Base-by-base conservation (phyloP, 2,113 vertebrate species). In the Otis tarda region DNA sequence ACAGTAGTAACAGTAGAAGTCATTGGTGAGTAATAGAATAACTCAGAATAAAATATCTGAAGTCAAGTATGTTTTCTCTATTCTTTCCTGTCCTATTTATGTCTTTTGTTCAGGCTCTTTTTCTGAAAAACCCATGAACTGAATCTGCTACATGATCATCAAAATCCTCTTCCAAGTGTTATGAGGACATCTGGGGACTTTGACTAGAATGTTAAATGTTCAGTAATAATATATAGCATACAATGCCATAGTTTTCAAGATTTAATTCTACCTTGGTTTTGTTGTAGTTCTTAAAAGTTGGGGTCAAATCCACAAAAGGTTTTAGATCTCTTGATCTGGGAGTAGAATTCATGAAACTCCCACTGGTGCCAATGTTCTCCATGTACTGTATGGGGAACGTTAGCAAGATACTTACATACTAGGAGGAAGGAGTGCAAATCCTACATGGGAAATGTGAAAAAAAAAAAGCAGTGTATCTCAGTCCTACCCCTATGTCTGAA, bases 1-100 rank as follows among this genome's bases (percentile, higher is more conserved):
- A 98, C 98, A 49, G 68, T 96, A 70, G 92, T 98, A 47, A 89
- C 91, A 3, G 95, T 98, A 79, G 94, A 53, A 84, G 95, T 98
- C 43, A 95, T 90, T 9, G 76, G 98, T 98, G 92, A 98, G 98
- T 97, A 41, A 65, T 35, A 37, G 2, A 53, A 59, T 19, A 75
- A 47, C 68, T 71, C 39, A 70, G 39, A 69, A 53, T 65, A 79
- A 90, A 93, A 47, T 15, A 53, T 12, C 15, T 78, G 22, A 84
- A 73, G 14, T 41, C 35, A 79, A 69, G 7, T 24, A 75, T n/a
- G 6, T 35, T 91, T 95, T 84, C n/a, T 67, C 27, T 82, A 5
- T 68, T 33, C 27, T 69, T 52, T 65, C 67, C 37, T 65, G 41
- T 10, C 4, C 17, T 45, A 30, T 60, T 78, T 65, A 31, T 55